Base-by-base conservation (phyloP, 2,113 vertebrate species). In the Sturnus vulgaris region DNA sequence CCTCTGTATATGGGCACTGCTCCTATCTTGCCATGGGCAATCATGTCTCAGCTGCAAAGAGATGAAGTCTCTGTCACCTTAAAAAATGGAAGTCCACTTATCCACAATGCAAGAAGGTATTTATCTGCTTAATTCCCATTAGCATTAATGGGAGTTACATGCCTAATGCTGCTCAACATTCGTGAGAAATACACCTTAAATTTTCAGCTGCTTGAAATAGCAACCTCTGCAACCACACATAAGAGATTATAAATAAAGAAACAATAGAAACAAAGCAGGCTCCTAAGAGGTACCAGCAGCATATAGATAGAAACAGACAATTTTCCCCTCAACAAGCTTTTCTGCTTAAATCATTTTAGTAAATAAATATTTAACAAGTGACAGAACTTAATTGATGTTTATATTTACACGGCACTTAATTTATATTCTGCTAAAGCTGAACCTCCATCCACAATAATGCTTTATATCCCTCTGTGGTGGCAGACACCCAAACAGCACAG, bases 301-400 rank as follows among this genome's bases (percentile, higher is more conserved):
- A 27, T 64, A 42, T 30, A 91, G 88, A 82, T 84, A 96, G 96
- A 95, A 96, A 73, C 56, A 96, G 88, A 80, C 80, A 79, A 94
- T 93, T 88, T 97, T 95, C 83, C 81, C 95, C 92, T 95, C 94
- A 97, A 90, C 73, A 96, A 96, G 92, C 77, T 95, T 97, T 97
- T 96, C 82, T 96, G 79, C 92, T 96, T 96, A 97, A 96, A 97
- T 96, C 86, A 97, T 96, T 98, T 97, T 92, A 86, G 93, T 96
- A 97, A 97, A 97, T 97, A 98, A 97, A 98, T 97, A 96, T 97
- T 98, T 97, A 97, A 97, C 94, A 97, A 97, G 96, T 95, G 96
- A 95, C 96, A 97, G 95, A 97, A 96, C 85, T 96, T 97, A 97
- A 97, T 96, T 97, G 91, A 97, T 97, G 96, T 97, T 97, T 97